Conservation (phyloP, 1,140 invertebrate species). For the Saccostrea glomerata region DNA sequence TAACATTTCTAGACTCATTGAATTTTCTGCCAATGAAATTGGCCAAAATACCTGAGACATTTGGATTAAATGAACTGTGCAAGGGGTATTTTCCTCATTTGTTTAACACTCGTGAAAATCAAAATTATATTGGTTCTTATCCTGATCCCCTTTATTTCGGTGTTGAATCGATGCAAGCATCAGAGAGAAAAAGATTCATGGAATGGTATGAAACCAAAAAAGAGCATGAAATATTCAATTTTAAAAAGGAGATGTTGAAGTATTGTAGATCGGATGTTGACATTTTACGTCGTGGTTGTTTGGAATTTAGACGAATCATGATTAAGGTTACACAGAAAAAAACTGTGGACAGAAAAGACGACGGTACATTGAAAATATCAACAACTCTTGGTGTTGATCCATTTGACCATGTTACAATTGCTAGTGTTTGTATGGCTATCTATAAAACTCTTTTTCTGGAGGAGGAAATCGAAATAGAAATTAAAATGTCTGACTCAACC, state of each 20-base stretch:
- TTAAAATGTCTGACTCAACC: background rate
- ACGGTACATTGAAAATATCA: conserved; percentile 33
- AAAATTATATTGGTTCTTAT: too few relatives aligned
- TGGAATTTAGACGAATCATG: conserved; percentile 46
- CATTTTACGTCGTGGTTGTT: conserved; percentile 45
- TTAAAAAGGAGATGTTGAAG: conserved; percentile 31
- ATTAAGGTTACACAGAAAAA: conserved; percentile 35
- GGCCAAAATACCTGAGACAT: too few relatives aligned
- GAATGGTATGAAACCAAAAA: conserved; percentile 19
- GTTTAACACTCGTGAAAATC: too few relatives aligned
- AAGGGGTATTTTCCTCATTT: too few relatives aligned
- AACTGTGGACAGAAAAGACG: background rate
- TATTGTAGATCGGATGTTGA: too few relatives aligned
- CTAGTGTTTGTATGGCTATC: conserved; percentile 48
- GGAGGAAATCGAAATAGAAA: conserved; percentile 28
- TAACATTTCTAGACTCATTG: too few relatives aligned
- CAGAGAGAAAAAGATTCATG: conserved; percentile 29
- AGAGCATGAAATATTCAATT: background rate
- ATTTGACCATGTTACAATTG: conserved; percentile 53
- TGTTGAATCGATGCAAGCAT: conserved; percentile 21
- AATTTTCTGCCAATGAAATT: too few relatives aligned
- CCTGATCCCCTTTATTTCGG: conserved; percentile 39
- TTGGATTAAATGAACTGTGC: too few relatives aligned
- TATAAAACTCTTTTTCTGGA: conserved; percentile 43
- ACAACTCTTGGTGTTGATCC: conserved; percentile 44